Base-by-base conservation (phyloP, 1,140 invertebrate genomes). In the Drosophila takahashii region DNA sequence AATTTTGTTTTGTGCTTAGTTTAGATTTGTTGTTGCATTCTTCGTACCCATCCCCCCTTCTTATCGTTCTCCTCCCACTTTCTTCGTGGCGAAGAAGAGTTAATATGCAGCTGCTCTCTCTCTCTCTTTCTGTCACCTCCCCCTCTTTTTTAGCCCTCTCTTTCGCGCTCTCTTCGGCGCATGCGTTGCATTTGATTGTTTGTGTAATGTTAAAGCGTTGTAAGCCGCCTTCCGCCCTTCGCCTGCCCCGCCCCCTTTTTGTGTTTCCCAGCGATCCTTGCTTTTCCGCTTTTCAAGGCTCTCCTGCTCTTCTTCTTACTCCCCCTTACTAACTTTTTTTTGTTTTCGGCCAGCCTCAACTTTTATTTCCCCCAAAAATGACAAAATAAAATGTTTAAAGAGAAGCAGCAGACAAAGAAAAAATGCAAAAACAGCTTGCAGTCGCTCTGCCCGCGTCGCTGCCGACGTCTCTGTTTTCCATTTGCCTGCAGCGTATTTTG, bases 401-500 rank as follows among this genome's bases (percentile, higher is more conserved):
- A 22, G 48, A 37, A 60, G 34, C 37, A 32, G 37, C 42, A 70
- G 34, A 29, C 42, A 70, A 61, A 59, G 57, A 36, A 70, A 70
- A 70, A 56, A 70, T 70, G 64, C 50, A 66, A 75, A 69, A 74
- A 54, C 65, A 75, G 59, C 77, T 70, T 72, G 44, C 53, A 50
- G 16, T 58, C 39, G 59, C 47, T 52, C 60, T 58, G 75, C 41
- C 52, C n/a, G 16, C 52, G 44, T 47, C 32, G 36, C 15, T 42
- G 61, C 44, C 47, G 22, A 26, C 39, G 60, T 39, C 44, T 50
- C 27, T 59, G 60, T 27, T 45, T 83, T 62, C 77, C 67, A 74
- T 64, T 75, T 58, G 77, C 90, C 77, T 76, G 70, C 77, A 90
- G 90, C 90, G 84, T 89, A 83, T 90, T 92, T 92, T 77, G 90